Evolutionary conservation across 2,113 vertebrate species (phyloP), one percentile per base, ranked within the genome.

Genomic region (Neodon shergylaensis): DNA sequence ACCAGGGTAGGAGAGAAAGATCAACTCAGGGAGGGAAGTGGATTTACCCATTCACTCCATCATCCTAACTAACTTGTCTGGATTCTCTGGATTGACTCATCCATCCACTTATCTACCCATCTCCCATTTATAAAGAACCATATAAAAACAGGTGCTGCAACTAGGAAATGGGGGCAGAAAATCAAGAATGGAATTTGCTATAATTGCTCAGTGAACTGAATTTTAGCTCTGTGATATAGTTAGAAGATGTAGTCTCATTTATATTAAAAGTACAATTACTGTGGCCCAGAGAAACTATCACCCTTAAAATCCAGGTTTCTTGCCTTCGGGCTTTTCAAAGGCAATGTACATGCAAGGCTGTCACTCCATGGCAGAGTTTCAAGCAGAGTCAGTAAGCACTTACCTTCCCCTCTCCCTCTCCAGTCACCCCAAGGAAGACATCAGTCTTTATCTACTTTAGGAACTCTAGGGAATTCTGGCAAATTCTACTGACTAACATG

Each of bases 191-290:
- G 74, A 83, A 88, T 54, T 89, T 68, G 36, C 83, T 83, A 47
- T 58, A 47, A 47, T 78, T 52, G 72, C 36, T 79, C 68, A 87
- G 44, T 70, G 82, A 93, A 90, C 1, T 89, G 54, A 96, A 74
- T 84, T 87, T 74, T 84, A 96, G 19, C 21, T 88, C 72, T 81
- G 47, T 44, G 58, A 94, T 54, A 79, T 16, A 83, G 77, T 65
- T 58, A 72, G 81, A 84, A 44, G 28, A 83, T 6, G 13, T 49
- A 87, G 63, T 88, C 49, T 87, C 42, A 94, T 79, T 94, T 90
- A 96, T 74, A 91, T 92, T 86, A 89, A 90, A 96, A 70, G 72
- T 61, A 33, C 58, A 94, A 91, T 81, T 77, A 85, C 66, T 52
- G n/a, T 65, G 74, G 26, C 70, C 92, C 79, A 93, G 81, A 95